Conservation (phyloP, 35 echinoderm and acorn worm genomes). For the Amphiura filiformis region DNA sequence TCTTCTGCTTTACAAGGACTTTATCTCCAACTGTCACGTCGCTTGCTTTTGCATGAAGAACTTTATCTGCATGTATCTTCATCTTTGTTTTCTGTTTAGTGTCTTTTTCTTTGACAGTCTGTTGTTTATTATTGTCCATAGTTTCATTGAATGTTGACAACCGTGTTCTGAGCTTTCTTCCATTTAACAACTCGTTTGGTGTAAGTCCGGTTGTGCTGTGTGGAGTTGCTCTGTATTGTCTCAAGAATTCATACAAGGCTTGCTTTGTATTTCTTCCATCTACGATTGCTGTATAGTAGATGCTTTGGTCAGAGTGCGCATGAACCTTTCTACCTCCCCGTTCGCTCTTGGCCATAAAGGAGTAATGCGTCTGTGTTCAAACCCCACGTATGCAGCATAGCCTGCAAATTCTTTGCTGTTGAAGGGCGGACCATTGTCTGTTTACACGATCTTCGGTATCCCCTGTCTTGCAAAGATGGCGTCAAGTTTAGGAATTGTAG, state of each 20-base stretch:
- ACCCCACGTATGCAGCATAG: constrained; percentile 24
- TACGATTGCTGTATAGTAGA: constrained; percentile 8
- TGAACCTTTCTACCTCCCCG: constrained; percentile 57
- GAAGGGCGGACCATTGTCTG: constrained; percentile 63
- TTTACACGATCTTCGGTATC: constrained; percentile 22
- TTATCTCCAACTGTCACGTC: constrained; percentile 29
- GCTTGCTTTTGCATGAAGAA: constrained; percentile 6
- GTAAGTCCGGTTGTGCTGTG: constrained; percentile 33
- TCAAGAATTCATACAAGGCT: constrained; percentile 35
- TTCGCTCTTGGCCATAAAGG: constrained; percentile 61
- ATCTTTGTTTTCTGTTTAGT: constrained; percentile 9
- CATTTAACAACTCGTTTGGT: constrained; percentile 31
- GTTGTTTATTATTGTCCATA: too few species aligned
- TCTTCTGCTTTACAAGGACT: constrained; percentile 30
- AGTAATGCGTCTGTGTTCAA: constrained; percentile 40
- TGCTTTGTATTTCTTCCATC: constrained; percentile 50
- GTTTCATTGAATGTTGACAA: background rate
- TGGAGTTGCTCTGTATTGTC: constrained; percentile 51
- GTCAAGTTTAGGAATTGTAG: constrained; percentile 43
- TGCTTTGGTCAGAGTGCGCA: constrained; percentile 30
- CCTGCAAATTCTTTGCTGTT: constrained; percentile 28
- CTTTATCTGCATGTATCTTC: background rate
- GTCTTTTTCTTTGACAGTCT: background rate
- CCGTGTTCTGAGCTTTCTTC: constrained; percentile 5
- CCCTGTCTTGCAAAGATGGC: constrained; percentile 49